Evolutionary conservation across 2,888 invertebrate genomes (phyloP).

Genomic region (Brachynemurus nebulosus): DNA sequence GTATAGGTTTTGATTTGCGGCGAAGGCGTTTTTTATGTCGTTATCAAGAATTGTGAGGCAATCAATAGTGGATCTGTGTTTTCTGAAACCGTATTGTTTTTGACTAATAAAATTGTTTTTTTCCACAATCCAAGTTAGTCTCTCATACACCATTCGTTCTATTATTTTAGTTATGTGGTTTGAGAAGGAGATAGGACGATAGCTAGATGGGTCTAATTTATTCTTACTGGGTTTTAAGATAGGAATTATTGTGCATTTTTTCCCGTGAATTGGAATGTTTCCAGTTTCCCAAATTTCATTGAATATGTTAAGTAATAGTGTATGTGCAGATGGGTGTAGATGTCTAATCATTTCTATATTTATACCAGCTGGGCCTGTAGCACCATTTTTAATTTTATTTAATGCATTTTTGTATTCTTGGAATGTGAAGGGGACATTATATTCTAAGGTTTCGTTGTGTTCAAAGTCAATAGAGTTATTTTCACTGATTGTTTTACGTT

Average conservation of each 20-base stretch:
- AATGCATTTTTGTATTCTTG: neutral
- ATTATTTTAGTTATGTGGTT: neutral
- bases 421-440: neutral
- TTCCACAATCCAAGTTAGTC: neutral
- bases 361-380: neutral
- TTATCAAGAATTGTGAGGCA: neutral
- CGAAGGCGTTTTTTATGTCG: neutral
- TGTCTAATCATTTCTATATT: neutral
- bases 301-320: neutral
- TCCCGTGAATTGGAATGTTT: neutral
- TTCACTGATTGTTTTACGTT: neutral
- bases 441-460: neutral
- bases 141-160: neutral
- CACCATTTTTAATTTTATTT: neutral
- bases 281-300: neutral
- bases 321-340: neutral
- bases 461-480: neutral
- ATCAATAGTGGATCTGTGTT: neutral
- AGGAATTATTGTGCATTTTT: conserved; percentile 2
- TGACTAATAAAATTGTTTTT: neutral
- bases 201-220: conserved; percentile 2
- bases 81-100: neutral
- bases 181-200: conserved; percentile 6
- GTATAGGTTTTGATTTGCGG: conserved; percentile 2
- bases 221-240: conserved; percentile 5